Evolutionary conservation across 1,140 invertebrate species (phyloP).

Genomic region (Zeugodacus cucurbitae): DNA sequence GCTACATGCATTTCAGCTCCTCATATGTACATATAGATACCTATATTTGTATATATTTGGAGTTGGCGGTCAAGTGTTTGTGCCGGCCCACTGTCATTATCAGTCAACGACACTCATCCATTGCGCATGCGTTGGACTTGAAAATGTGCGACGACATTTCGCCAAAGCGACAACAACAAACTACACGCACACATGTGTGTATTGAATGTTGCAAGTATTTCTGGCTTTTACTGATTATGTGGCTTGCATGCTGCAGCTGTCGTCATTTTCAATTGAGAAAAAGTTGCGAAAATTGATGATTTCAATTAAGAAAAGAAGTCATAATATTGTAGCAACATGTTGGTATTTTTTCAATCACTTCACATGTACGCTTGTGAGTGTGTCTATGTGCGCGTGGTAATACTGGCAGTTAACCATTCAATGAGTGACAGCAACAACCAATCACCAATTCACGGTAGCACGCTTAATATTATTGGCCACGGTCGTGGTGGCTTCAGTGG

Average conservation of each 20-base stretch:
- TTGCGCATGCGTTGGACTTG: constrained; percentile 22
- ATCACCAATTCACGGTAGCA: constrained; percentile 5
- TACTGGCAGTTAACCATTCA: background rate
- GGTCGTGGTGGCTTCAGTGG: background rate
- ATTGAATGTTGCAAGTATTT: background rate
- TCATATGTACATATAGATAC: background rate
- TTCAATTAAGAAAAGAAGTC: constrained; percentile 54
- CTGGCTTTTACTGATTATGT: constrained; percentile 21
- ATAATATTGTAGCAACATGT: constrained; percentile 14
- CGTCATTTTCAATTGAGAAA: constrained; percentile 28
- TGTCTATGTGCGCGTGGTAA: background rate
- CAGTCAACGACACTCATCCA: constrained; percentile 37
- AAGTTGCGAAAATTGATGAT: constrained; percentile 56
- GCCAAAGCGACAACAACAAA: background rate
- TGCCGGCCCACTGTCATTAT: constrained; percentile 24
- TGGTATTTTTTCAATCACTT: background rate
- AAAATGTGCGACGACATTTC: constrained; percentile 26
- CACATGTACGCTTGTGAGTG: too few species aligned
- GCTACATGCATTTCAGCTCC: background rate
- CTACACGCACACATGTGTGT: background rate
- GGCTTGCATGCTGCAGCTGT: constrained; percentile 7
- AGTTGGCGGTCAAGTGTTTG: background rate
- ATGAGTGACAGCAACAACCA: constrained; percentile 11
- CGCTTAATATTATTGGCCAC: background rate
- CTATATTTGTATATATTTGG: background rate